Percentiles rank a stretch among this genome's conserved stretches.
Evolutionary conservation across 2,888 invertebrate species (phyloP).

Genomic region (Papilio protenor): DNA sequence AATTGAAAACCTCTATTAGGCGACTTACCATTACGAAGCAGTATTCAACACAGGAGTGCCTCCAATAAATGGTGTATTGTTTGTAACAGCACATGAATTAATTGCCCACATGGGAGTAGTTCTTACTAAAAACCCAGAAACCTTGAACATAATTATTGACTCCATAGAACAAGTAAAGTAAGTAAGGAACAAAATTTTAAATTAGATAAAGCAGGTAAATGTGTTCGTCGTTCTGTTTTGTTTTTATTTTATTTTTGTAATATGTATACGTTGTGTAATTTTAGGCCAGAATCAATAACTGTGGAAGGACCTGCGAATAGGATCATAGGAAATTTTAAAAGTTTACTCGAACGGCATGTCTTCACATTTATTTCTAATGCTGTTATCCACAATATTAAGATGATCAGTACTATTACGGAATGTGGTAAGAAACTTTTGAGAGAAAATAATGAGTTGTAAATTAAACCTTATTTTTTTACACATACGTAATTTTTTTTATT

Average conservation of each 20-base stretch:
- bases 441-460: background rate
- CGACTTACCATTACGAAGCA: slow-evolving; percentile 61
- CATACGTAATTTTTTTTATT: background rate
- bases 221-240: background rate
- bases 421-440: slow-evolving; percentile 59
- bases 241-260: background rate
- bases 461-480: too few species aligned
- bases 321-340: slow-evolving; percentile 66
- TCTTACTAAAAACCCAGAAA: slow-evolving; percentile 55
- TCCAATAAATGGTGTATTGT: slow-evolving; percentile 57
- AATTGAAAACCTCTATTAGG: slow-evolving; percentile 42
- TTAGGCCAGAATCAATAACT: slow-evolving; percentile 66
- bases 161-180: slow-evolving; percentile 63
- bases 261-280: slow-evolving; percentile 32
- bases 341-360: slow-evolving; percentile 66
- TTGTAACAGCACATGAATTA: slow-evolving; percentile 63
- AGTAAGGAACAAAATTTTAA: slow-evolving; percentile 41
- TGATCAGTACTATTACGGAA: slow-evolving; percentile 58
- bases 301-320: slow-evolving; percentile 67
- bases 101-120: slow-evolving; percentile 58
- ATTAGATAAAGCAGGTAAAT: background rate
- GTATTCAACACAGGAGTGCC: slow-evolving; percentile 52
- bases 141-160: slow-evolving; percentile 59
- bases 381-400: slow-evolving; percentile 57
- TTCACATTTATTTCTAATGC: slow-evolving; percentile 63